Base-by-base conservation (phyloP, 2,888 invertebrate genomes). In the Drosophila neotestacea region DNA sequence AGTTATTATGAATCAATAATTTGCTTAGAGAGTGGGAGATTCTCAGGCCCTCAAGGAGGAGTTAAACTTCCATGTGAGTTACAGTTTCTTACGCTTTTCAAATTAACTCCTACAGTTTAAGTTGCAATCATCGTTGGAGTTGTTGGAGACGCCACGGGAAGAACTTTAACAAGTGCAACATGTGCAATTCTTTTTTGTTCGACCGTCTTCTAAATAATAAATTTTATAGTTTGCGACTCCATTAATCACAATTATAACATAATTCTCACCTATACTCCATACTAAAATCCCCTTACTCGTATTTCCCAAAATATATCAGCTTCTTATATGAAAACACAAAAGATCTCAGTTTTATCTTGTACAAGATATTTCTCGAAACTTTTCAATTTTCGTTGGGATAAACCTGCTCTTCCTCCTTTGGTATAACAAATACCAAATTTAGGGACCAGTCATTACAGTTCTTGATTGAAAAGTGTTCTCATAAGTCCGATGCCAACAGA, bases 131-230 rank as follows among this genome's bases (percentile, higher is more conserved):
- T 36, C 54, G 7, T 51, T 73, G 13, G 6, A 47, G 7, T 36
- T 73, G 27, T 36, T 63, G 27, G 36, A 63, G 4, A n/a, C 32
- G 0, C 55, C 73, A 4, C 38, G 16, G 9, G 56, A 48, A 6
- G 47, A 41, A 7, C 34, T 22, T 34, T 9, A 34, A 4, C 11
- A 41, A 13, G 13, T 47, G 47, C 34, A 63, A 38, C 55, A 60
- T 13, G 28, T 75, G 41, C 75, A 75, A 41, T 66, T 75, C 60
- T 47, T 27, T 74, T 75, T 75, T 60, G 34, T 36, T 3, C 6
- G 28, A 2, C 28, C 44, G 7, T 4, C 27, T 27, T 22, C 50
- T 1, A 41, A 36, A 4, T 47, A 54, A 69, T 52, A 58, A 66
- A 73, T 61, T 39, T 56, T 51, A 44, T 48, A 28, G 28, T 6